Conservation (phyloP, 2,888 invertebrate genomes). For the Catocala sponsa region DNA sequence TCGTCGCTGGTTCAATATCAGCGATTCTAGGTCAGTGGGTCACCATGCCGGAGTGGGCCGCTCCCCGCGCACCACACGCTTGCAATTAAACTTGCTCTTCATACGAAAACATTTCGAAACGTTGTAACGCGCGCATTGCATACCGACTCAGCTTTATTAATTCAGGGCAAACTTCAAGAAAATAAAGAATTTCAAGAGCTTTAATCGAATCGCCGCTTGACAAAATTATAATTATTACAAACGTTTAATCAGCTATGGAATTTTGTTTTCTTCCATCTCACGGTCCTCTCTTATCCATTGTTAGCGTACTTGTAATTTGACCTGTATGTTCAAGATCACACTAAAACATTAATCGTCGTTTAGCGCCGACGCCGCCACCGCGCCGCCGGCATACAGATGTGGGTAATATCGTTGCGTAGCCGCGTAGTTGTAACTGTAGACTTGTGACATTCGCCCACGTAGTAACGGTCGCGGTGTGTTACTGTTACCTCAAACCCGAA, state of each 20-base stretch:
- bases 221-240: constrained; percentile 31
- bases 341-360: constrained; percentile 48
- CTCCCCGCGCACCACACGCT: constrained; percentile 66
- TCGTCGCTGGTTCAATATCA: constrained; percentile 84
- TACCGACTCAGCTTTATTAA: constrained; percentile 40
- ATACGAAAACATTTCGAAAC: constrained; percentile 62
- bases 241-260: constrained; percentile 29
- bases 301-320: constrained; percentile 57
- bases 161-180: constrained; percentile 34
- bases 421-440: constrained; percentile 57
- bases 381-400: constrained; percentile 55
- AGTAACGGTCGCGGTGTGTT: constrained; percentile 76
- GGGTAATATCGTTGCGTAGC: constrained; percentile 52
- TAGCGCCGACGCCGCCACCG: constrained; percentile 40
- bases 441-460: constrained; percentile 73
- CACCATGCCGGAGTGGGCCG: constrained; percentile 76
- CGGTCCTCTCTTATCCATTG: constrained; percentile 56
- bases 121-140: constrained; percentile 44
- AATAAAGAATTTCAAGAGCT: constrained; percentile 32
- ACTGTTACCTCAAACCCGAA: constrained; percentile 76
- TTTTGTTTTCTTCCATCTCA: constrained; percentile 51
- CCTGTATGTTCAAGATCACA: constrained; percentile 64
- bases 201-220: constrained; percentile 12
- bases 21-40: constrained; percentile 86
- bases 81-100: constrained; percentile 76